These are phyloP conservation scores for Cacatua alba DNA, from an alignment of 2,113 vertebrate genomes.

Conservation along the genomic window DNA sequence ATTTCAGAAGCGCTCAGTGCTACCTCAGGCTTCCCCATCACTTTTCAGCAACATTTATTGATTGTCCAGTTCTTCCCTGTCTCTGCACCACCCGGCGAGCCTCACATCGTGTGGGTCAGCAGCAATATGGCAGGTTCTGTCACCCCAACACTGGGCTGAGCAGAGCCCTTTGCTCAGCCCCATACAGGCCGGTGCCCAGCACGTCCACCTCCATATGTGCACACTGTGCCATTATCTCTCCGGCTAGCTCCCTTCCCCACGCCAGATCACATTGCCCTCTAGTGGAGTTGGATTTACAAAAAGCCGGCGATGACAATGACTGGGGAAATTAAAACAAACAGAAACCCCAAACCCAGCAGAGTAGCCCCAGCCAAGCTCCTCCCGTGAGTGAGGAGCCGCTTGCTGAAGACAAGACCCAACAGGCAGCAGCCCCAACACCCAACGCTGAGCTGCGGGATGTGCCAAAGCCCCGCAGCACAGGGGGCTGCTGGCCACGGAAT, in stretches of 20 bases:
- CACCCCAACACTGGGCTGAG: fast-evolving
- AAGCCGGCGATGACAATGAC: not conserved
- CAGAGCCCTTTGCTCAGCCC: not conserved
- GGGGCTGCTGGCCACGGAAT: fast-evolving
- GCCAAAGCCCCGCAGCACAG: fast-evolving
- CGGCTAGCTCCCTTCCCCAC: not conserved
- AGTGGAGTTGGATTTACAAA: not conserved
- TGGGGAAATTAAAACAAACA: not conserved
- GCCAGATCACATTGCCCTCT: slow-evolving; percentile 37
- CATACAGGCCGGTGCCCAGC: not conserved
- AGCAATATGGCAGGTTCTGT: fast-evolving
- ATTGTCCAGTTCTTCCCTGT: not conserved
- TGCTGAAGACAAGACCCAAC: fast-evolving
- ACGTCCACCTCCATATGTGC: fast-evolving
- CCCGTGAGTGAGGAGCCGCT: fast-evolving
- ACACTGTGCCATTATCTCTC: fast-evolving
- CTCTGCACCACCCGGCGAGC: not conserved
- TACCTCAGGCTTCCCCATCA: not conserved
- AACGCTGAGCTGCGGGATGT: fast-evolving
- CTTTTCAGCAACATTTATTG: not conserved
- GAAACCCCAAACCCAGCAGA: not conserved
- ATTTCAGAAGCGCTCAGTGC: not conserved
- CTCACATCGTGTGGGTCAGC: fast-evolving
- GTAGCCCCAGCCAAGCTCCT: not conserved
- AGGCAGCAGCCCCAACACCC: not conserved